Base-by-base conservation (phyloP, 2,888 invertebrate species). In the Plagodis dolabraria region DNA sequence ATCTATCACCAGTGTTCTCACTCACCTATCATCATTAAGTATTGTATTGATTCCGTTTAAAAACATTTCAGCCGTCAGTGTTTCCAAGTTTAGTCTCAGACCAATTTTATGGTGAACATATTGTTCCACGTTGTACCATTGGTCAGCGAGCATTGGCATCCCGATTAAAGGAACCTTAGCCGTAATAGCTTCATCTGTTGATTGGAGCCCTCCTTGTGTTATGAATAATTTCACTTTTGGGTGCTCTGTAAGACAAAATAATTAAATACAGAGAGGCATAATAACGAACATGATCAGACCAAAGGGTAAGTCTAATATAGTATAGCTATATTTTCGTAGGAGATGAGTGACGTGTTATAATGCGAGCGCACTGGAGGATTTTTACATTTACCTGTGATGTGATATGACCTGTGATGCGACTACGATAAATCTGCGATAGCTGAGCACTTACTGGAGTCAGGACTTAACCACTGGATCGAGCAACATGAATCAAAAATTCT, bases 191-290 rank as follows among this genome's bases (percentile, higher is more conserved):
- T 88, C 87, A 63, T 86, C 85, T 0, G 83, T 74, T 0, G 87
- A 86, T 63, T 86, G 86, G 6, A 85, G 55, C 0, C 88, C 88
- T 47, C 83, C 85, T 79, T 87, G 88, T 0, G 83, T 85, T 10
- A 87, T 77, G 59, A 89, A 89, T 4, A 85, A 57, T 67, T 86
- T 87, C 5, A 89, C 54, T 52, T 89, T 89, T 9, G 82, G 80
- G 65, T 90, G 89, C 42, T 64, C 78, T 78, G 66, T 12, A 63
- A 22, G 68, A 9, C 38, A 55, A 33, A 33, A 22, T 53, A 33
- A 0, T 4, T 8, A 9, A 38, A 7, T 8, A 8, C 5, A 38
- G 1, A 0, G 7, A 38, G 38, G 38, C 9, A 38, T 9, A 9
- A 8, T 38, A 9, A 9, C 1, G 38, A 38, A 38, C 38, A 1